Conservation (phyloP, 92 coral and sea anemone genomes). For the Paramuricea clavata region DNA sequence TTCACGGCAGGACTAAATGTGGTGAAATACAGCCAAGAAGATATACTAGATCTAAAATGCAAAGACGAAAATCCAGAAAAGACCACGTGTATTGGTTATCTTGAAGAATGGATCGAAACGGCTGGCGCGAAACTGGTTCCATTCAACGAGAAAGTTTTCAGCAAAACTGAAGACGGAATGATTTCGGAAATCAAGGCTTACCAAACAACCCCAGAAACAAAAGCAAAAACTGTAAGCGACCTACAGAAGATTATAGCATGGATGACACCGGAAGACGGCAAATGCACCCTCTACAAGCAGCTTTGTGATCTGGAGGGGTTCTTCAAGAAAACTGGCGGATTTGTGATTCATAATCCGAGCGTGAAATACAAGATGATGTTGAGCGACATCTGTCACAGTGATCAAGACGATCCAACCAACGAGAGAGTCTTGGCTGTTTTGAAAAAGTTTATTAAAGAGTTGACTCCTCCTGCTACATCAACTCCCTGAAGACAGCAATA, state of each 20-base stretch:
- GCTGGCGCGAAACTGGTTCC: neutral
- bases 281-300: neutral
- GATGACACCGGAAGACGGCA: neutral
- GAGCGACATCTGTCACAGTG: neutral
- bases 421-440: neutral
- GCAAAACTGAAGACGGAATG: neutral
- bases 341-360: neutral
- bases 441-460: neutral
- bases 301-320: neutral
- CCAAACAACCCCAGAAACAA: neutral
- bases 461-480: too few species aligned
- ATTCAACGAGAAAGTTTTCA: neutral
- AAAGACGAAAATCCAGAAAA: neutral
- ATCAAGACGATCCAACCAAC: neutral
- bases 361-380: neutral
- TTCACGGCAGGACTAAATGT: neutral
- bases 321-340: neutral
- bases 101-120: neutral
- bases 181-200: neutral
- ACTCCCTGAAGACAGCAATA: too few species aligned
- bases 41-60: neutral
- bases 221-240: neutral
- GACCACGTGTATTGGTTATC: neutral
- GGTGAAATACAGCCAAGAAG: neutral
- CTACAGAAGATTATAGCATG: neutral